phyloP scores from a whole-genome alignment of 2,888 invertebrate species.

The Andrena bicolor region DNA sequence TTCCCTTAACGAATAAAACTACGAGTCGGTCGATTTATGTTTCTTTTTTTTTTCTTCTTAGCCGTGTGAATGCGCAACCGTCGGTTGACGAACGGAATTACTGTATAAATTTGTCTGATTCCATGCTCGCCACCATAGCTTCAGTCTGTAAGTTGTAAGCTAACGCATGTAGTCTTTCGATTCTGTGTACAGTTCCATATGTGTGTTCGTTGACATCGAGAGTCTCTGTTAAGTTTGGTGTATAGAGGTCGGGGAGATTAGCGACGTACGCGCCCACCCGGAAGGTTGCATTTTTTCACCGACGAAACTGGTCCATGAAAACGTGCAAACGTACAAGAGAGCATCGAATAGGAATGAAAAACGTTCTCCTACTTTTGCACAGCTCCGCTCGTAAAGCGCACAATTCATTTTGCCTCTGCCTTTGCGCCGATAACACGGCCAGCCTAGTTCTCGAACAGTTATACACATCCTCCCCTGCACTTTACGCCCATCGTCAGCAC shows the following conservation, averaged over 20 bases:
- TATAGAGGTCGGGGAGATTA: neutral
- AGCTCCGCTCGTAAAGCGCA: slow-evolving; percentile 11
- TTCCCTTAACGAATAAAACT: neutral
- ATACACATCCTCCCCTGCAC: slow-evolving; percentile 2
- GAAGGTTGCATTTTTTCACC: neutral
- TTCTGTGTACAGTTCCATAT: slow-evolving; percentile 49
- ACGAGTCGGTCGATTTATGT: neutral
- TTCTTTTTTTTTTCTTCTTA: neutral
- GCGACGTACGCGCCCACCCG: neutral
- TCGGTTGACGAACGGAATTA: slow-evolving; percentile 68
- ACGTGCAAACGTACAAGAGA: neutral
- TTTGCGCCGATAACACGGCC: slow-evolving; percentile 5
- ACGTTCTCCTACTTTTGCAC: slow-evolving; percentile 6
- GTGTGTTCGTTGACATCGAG: slow-evolving; percentile 33
- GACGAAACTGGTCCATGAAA: neutral
- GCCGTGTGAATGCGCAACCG: slow-evolving; percentile 42
- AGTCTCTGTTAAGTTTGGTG: slow-evolving; percentile 30
- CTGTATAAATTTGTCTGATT: slow-evolving; percentile 78
- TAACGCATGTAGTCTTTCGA: slow-evolving; percentile 74
- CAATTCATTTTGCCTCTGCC: neutral
- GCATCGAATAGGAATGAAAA: slow-evolving; percentile 15
- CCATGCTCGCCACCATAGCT: slow-evolving; percentile 81
- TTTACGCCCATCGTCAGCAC: slow-evolving; percentile 19
- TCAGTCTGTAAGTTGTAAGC: slow-evolving; percentile 81
- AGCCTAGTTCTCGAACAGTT: slow-evolving; percentile 1